Evolutionary conservation across 2,797 vertebrate species (phyloP).

Genomic region (Peromyscus eremicus): DNA sequence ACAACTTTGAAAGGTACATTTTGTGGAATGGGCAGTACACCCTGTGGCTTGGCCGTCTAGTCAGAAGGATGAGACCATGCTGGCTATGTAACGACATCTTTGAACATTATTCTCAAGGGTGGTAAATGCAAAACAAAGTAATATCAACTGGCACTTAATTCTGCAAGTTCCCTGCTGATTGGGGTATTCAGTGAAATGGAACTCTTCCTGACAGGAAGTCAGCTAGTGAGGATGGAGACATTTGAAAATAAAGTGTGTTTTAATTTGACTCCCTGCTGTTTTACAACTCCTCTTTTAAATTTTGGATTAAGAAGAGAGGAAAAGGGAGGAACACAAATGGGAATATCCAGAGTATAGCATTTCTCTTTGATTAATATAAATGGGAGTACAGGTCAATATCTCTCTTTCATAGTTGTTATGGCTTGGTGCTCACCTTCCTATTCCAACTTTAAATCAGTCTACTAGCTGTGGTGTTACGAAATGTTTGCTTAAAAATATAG

Average conservation of each 20-base stretch:
- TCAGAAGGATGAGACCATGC: conserved; percentile 91
- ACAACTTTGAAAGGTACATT: conserved; percentile 89
- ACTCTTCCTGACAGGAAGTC: conserved; percentile 98
- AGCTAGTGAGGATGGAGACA: conserved; percentile 91
- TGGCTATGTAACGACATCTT: conserved; percentile 92
- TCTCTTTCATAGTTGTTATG: conserved; percentile 8
- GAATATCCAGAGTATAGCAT: conserved; percentile 72
- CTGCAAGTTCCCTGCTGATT: conserved; percentile 93
- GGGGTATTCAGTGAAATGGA: conserved; percentile 92
- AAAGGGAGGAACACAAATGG: conserved; percentile 75
- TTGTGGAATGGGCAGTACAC: conserved; percentile 87
- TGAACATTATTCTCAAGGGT: conserved; percentile 94
- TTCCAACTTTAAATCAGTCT: not conserved
- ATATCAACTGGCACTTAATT: conserved; percentile 99
- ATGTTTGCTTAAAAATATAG: not conserved
- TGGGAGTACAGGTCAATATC: conserved; percentile 1
- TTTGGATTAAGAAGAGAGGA: conserved; percentile 84
- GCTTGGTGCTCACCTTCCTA: not conserved
- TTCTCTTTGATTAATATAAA: conserved; percentile 59
- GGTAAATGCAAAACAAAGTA: conserved; percentile 96
- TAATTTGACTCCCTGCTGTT: conserved; percentile 92
- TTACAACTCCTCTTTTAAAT: conserved; percentile 89
- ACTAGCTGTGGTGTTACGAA: not conserved
- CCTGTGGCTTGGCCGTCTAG: conserved; percentile 90
- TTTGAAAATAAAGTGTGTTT: conserved; percentile 93